Percentiles rank a stretch among this genome's conserved stretches.
These are phyloP conservation scores for Rhodinocichla rosea DNA, from an alignment of 2,113 vertebrate genomes.

Conservation along the genomic window DNA sequence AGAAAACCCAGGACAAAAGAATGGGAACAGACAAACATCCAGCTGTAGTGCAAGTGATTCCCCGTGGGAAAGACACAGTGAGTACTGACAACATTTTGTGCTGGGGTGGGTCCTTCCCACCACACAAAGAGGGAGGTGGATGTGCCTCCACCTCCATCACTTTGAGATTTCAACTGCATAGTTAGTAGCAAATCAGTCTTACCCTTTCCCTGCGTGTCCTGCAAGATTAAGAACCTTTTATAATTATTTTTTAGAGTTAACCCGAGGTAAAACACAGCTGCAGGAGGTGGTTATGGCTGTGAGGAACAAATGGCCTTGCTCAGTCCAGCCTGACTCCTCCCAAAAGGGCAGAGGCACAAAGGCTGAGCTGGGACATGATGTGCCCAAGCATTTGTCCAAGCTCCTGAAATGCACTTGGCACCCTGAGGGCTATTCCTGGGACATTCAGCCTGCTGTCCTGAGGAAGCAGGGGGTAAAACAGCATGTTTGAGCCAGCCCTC, in stretches of 20 bases:
- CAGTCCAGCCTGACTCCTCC: background rate
- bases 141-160: background rate
- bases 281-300: background rate
- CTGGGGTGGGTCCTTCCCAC: background rate
- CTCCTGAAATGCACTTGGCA: background rate
- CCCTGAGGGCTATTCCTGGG: rapidly evolving
- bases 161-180: constrained; percentile 34
- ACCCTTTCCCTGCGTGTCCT: background rate
- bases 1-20: background rate
- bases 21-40: background rate
- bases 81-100: background rate
- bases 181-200: background rate
- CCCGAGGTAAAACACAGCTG: background rate
- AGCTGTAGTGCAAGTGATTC: constrained; percentile 42
- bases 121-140: background rate
- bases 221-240: background rate
- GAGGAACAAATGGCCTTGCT: background rate
- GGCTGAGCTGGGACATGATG: background rate
- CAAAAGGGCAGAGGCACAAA: background rate
- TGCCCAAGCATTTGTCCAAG: background rate
- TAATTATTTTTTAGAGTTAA: background rate
- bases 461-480: background rate
- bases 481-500: background rate
- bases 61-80: background rate
- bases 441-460: background rate